Evolutionary conservation across 2,888 invertebrate genomes (phyloP), one percentile per base, ranked within the genome.

Genomic region (Zelleria hepariella): DNA sequence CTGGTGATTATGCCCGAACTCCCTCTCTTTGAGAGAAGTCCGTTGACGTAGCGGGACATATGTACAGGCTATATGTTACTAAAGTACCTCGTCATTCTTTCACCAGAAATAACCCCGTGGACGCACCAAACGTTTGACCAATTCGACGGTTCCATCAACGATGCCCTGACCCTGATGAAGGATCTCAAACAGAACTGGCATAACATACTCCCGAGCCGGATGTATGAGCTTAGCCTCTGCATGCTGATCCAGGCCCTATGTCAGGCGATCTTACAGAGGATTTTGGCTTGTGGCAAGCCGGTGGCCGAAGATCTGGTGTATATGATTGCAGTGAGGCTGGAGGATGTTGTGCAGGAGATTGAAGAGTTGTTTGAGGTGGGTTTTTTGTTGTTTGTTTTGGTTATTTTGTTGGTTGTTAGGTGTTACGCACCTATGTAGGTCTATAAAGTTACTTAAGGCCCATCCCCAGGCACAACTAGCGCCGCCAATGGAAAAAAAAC

Each of bases 171-270:
- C 5, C 64, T 78, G 4, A 71, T 88, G 70, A 72, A 71, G 49
- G 79, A 81, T 23, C 71, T 89, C 0, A 77, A 74, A 51, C 62
- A 67, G 1, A 66, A 70, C 26, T 89, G 89, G 89, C 65, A 68
- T 54, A 64, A 68, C 7, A 66, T 85, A 0, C 69, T 89, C 0
- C 88, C 89, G 0, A 25, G 64, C 0, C 70, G 71, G 6, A 86
- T 87, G 82, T 89, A 86, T 27, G 77, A 81, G 58, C 76, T 81
- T 69, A 73, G 80, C 0, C 65, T 86, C 26, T 80, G 79, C 57
- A 75, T 83, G 0, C 66, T 89, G 5, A 68, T 80, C 0, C 76
- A 75, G 54, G 71, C 72, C 0, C 63, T 88, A 8, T 79, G 80
- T 63, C 82, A 86, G 61, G 71, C 77, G 0, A 70, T 85, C 58